Conservation (phyloP, 2,888 invertebrate genomes). For the Dioctria rufipes region DNA sequence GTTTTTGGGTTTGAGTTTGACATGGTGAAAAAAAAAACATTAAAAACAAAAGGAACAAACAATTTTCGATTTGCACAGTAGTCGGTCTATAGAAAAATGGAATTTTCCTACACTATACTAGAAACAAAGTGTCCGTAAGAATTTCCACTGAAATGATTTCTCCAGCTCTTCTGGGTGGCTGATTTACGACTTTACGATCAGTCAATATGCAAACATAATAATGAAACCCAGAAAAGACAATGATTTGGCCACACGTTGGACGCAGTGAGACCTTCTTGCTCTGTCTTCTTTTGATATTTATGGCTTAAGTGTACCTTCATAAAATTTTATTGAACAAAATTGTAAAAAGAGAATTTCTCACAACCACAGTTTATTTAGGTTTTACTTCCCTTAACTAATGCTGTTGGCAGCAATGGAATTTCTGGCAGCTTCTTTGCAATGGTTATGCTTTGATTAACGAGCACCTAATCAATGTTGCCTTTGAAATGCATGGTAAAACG, state of each 20-base stretch:
- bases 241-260: conserved; percentile 42
- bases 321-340: conserved; percentile 9
- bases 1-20: too few species aligned
- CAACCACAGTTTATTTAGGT: conserved; percentile 12
- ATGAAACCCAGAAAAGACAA: conserved; percentile 41
- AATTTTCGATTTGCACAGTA: conserved; percentile 28
- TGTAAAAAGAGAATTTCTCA: neutral
- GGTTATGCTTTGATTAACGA: too few species aligned
- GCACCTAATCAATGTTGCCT: too few species aligned
- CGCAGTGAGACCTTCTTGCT: conserved; percentile 28
- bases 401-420: too few species aligned
- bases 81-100: conserved; percentile 10
- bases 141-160: conserved; percentile 28
- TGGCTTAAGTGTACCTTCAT: conserved; percentile 6
- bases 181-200: conserved; percentile 43
- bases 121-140: neutral
- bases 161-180: conserved; percentile 37
- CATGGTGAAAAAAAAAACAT: too few species aligned
- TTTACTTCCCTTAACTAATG: too few species aligned
- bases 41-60: neutral
- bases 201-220: conserved; percentile 46
- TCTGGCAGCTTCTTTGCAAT: too few species aligned
- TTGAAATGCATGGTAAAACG: too few species aligned
- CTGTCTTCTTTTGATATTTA: conserved; percentile 12
- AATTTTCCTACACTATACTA: neutral